Evolutionary conservation across 1,140 invertebrate species (phyloP).

Genomic region (Eupristina koningsbergeri): DNA sequence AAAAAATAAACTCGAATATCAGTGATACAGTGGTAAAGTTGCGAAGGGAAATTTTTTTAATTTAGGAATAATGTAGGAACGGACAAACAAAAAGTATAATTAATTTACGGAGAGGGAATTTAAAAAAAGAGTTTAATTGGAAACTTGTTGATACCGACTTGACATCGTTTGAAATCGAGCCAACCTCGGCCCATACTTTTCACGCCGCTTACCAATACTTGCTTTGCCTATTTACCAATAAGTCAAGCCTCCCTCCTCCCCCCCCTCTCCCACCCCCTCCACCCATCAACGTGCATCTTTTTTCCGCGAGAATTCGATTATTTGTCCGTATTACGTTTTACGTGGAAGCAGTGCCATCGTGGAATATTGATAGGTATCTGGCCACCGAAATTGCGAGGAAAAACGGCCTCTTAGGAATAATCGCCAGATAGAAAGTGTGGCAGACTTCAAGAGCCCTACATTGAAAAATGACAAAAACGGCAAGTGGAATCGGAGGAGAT

Average conservation of each 20-base stretch:
- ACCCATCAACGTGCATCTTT: neutral
- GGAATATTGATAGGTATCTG: slow-evolving; percentile 3
- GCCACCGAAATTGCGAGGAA: slow-evolving; percentile 6
- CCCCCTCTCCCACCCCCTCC: too few species aligned
- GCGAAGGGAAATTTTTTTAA: too few species aligned
- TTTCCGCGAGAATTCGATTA: neutral
- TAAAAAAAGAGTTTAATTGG: neutral
- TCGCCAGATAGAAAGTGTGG: neutral
- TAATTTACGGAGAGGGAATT: neutral
- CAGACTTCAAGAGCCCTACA: neutral
- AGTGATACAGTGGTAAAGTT: too few species aligned
- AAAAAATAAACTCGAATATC: neutral
- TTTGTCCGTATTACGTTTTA: neutral
- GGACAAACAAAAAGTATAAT: neutral
- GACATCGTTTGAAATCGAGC: neutral
- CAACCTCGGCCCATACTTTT: neutral
- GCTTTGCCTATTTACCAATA: neutral
- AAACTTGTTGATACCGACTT: neutral
- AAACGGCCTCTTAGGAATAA: neutral
- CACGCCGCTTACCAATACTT: neutral
- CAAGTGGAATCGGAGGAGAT: neutral
- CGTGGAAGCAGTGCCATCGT: neutral
- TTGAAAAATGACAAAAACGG: neutral
- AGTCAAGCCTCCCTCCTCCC: too few species aligned
- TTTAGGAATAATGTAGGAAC: neutral